phyloP scores from a whole-genome alignment of 2,888 invertebrate genomes.

The Bedellia somnulentella region DNA sequence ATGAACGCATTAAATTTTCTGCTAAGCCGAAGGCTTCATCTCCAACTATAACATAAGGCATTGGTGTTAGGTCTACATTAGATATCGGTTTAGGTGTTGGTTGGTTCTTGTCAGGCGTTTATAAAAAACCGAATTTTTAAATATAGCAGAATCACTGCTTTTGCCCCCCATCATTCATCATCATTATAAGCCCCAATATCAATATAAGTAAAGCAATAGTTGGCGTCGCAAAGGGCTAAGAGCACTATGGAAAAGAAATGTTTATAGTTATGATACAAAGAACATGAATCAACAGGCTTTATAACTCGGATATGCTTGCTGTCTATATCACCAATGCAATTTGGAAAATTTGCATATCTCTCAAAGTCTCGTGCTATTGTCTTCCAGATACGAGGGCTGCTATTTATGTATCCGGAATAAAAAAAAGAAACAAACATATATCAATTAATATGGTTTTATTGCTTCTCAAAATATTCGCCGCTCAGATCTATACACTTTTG shows the following conservation, averaged over 20 bases:
- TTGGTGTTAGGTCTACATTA: constrained; percentile 8
- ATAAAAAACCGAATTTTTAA: constrained; percentile 12
- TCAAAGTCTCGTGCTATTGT: constrained; percentile 14
- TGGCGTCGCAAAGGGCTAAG: constrained; percentile 16
- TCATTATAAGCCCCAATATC: constrained; percentile 16
- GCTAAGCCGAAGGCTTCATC: constrained; percentile 17
- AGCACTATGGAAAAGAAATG: constrained; percentile 17
- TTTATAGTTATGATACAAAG: constrained; percentile 15
- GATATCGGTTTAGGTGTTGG: constrained; percentile 12
- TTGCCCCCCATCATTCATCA: too few relatives aligned
- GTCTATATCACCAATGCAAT: background rate
- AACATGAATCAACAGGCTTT: constrained; percentile 15
- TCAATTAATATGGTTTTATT: too few relatives aligned
- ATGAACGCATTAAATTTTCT: constrained; percentile 16
- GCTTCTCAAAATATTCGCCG: too few relatives aligned
- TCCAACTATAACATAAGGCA: constrained; percentile 14
- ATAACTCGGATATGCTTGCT: constrained; percentile 15
- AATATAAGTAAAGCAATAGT: too few relatives aligned
- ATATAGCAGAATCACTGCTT: constrained; percentile 12
- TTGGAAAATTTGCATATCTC: constrained; percentile 16
- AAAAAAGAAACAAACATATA: too few relatives aligned
- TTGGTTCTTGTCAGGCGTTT: constrained; percentile 11
- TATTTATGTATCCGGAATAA: too few relatives aligned
- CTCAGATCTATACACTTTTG: too few relatives aligned
- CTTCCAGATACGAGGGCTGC: too few relatives aligned